These are phyloP conservation scores for Epinephelus awoara DNA, from an alignment of 2,797 vertebrate genomes.

Conservation along the genomic window DNA sequence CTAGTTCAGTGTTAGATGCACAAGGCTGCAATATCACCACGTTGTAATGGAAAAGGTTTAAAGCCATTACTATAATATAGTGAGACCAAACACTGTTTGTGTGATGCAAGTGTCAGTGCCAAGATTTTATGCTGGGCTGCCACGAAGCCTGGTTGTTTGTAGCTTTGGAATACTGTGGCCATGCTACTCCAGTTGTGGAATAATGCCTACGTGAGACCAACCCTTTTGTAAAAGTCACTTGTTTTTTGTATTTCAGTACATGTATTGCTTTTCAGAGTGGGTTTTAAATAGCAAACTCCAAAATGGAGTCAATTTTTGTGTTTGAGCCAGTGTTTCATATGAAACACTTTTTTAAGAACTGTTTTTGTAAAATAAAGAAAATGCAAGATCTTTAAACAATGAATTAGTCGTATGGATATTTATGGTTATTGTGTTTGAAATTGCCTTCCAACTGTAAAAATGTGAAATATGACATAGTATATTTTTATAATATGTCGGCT, in stretches of 20 bases:
- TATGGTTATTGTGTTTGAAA: constrained; percentile 77
- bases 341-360: constrained; percentile 62
- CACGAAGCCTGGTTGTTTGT: constrained; percentile 73
- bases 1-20: constrained; percentile 53
- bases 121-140: constrained; percentile 76
- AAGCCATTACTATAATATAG: constrained; percentile 74
- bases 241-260: constrained; percentile 60
- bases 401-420: constrained; percentile 69
- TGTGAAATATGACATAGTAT: constrained; percentile 75
- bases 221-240: constrained; percentile 73
- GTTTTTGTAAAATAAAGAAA: constrained; percentile 60
- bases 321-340: constrained; percentile 70
- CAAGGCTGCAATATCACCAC: constrained; percentile 64
- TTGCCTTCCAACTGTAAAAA: constrained; percentile 82
- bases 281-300: constrained; percentile 60
- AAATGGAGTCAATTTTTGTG: constrained; percentile 58
- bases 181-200: constrained; percentile 73
- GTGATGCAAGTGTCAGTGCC: constrained; percentile 81
- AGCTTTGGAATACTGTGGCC: constrained; percentile 83
- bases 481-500: constrained; percentile 80
- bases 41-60: constrained; percentile 67
- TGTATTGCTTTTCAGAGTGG: constrained; percentile 60
- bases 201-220: constrained; percentile 75
- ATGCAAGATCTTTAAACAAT: constrained; percentile 54
- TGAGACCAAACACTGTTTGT: constrained; percentile 86